Base-by-base conservation (phyloP, 2,797 vertebrate species). In the Siniperca obscura region DNA sequence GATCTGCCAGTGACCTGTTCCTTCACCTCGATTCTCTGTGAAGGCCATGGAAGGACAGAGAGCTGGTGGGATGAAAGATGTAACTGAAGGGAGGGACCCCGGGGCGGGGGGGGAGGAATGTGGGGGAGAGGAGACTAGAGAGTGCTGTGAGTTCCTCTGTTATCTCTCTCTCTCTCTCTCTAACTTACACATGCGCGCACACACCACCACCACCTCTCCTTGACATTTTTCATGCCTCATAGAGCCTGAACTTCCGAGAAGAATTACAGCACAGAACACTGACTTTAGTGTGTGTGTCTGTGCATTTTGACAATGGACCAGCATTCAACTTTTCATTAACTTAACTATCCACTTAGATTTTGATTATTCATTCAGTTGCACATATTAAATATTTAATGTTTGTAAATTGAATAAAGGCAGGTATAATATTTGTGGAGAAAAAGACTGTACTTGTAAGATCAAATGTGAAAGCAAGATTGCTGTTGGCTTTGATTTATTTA, bases 51-150 rank as follows among this genome's bases (percentile, higher is more conserved):
- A 88, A 69, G 56, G 34, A 78, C 27, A 46, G 34, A n/a, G 66
- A 70, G 74, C n/a, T 52, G 34, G 56, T 60, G 75, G 78, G 64
- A 90, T 81, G 70, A 83, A 78, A 72, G 87, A 86, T 81, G 83
- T 68, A 83, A 44, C 40, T 61, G 61, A 56, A 72, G 64, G 68
- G 65, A 72, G 67, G 55, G 69, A 68, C 52, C 34, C 34, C 1
- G 40, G 55, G 57, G 42, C 72, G 73, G 69, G 64, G 67, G 59
- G 40, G 69, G 74, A 93, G 90, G 90, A 92, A 93, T 89, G 90
- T 81, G 92, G 85, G 90, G 91, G 91, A 93, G 91, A 89, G 86
- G 48, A 93, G 93, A 92, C 95, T 55, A 69, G 79, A 95, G 94
- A 94, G 82, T 57, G 79, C 86, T 86, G 61, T 0, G 53, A 93